A percentile compares a stretch with the other conserved stretches of the same genome.
Evolutionary conservation across 2,797 vertebrate species (phyloP).

Genomic region (Anisognathus igniventris): DNA sequence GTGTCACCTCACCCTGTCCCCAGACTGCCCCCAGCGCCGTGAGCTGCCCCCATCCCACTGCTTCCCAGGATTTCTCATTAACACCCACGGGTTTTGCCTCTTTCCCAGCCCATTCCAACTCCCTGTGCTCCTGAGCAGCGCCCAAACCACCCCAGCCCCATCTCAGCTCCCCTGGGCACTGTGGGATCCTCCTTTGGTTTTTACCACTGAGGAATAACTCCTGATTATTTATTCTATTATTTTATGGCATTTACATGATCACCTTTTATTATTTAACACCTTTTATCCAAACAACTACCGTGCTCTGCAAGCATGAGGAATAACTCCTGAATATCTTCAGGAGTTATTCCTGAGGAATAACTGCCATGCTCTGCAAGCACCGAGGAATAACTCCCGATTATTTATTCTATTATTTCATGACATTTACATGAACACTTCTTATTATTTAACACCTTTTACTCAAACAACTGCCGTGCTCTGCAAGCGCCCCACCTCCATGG

Average conservation of each 20-base stretch:
- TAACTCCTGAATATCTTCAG: too few relatives aligned
- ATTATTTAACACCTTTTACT: not conserved
- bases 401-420: not conserved
- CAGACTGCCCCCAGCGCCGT: fast-evolving
- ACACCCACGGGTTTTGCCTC: fast-evolving
- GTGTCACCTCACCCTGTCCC: not conserved
- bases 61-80: not conserved
- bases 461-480: fast-evolving
- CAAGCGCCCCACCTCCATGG: fast-evolving
- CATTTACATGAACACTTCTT: too few relatives aligned
- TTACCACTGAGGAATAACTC: not conserved
- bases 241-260: not conserved
- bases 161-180: fast-evolving
- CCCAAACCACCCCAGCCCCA: fast-evolving
- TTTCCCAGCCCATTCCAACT: not conserved
- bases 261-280: not conserved
- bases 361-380: too few relatives aligned
- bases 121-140: fast-evolving
- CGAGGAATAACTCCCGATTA: not conserved
- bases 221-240: not conserved
- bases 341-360: too few relatives aligned
- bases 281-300: fast-evolving
- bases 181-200: not conserved
- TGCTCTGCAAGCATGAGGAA: fast-evolving
- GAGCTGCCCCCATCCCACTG: fast-evolving